phyloP scores from a whole-genome alignment of 2,113 vertebrate genomes.

The Dipodomys stephensi region DNA sequence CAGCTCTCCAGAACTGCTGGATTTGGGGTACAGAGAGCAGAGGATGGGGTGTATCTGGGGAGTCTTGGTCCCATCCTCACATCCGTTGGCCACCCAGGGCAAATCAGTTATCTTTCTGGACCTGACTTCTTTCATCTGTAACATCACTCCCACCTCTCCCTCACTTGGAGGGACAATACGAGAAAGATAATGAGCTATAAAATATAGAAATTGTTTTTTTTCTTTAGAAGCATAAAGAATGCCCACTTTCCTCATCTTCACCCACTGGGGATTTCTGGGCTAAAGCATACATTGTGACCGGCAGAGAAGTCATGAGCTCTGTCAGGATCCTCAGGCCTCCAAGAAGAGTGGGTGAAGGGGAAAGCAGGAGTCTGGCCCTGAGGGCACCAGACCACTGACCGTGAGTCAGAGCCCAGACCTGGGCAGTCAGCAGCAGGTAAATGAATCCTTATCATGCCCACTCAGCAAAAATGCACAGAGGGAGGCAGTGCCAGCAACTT shows the following conservation, averaged over 20 bases:
- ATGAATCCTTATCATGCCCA: not conserved
- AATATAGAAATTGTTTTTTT: not conserved
- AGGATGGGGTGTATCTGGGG: not conserved
- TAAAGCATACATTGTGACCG: not conserved
- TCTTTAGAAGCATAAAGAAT: not conserved
- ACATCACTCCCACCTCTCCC: not conserved
- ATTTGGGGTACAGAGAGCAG: no score
- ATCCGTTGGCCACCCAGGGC: not conserved
- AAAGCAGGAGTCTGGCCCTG: not conserved
- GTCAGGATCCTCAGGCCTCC: not conserved
- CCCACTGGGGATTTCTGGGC: not conserved
- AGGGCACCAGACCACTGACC: not conserved
- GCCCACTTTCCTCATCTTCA: not conserved
- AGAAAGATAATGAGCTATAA: not conserved
- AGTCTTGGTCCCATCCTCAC: not conserved
- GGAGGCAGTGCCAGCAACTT: not conserved
- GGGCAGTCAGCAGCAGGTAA: conserved; percentile 32
- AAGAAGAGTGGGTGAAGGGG: not conserved
- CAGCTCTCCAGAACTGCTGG: not conserved
- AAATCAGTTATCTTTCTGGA: not conserved
- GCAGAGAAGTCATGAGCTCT: not conserved
- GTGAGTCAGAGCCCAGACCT: not conserved
- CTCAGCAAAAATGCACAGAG: conserved; percentile 23
- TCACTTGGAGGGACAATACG: not conserved
- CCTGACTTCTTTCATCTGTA: not conserved